These are phyloP conservation scores for Xiphias gladius DNA, from an alignment of 2,113 vertebrate genomes.

Conservation along the genomic window DNA sequence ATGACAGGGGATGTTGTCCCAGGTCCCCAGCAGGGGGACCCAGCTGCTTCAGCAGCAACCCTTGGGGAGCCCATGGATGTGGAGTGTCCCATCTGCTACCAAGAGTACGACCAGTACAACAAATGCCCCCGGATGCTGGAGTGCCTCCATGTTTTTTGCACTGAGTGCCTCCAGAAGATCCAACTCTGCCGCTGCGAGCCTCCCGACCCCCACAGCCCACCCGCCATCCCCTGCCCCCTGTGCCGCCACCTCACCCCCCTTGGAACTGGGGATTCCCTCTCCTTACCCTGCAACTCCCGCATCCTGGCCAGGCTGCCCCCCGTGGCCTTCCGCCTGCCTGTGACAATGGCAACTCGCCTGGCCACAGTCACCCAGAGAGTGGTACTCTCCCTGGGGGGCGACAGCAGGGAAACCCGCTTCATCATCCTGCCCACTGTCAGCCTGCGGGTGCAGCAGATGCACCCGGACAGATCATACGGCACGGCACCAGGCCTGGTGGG, in stretches of 20 bases:
- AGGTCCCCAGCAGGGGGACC: slow-evolving; percentile 41
- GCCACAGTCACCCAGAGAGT: slow-evolving; percentile 81
- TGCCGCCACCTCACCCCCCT: slow-evolving; percentile 84
- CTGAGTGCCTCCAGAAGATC: slow-evolving; percentile 85
- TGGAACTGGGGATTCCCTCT: slow-evolving; percentile 63
- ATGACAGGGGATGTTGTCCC: slow-evolving; percentile 65
- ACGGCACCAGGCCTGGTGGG: slow-evolving; percentile 43
- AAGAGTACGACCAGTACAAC: slow-evolving; percentile 83
- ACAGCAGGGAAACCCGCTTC: slow-evolving; percentile 75
- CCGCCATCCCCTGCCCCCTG: slow-evolving; percentile 82
- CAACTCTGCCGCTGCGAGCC: slow-evolving; percentile 72
- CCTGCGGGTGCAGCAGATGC: slow-evolving; percentile 86
- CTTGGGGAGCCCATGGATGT: slow-evolving; percentile 76
- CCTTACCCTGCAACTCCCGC: slow-evolving; percentile 81
- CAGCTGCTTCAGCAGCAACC: slow-evolving; percentile 20
- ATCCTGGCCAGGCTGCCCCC: slow-evolving; percentile 79
- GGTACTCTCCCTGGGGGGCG: slow-evolving; percentile 81
- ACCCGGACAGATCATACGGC: slow-evolving; percentile 40
- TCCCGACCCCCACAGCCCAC: slow-evolving; percentile 35
- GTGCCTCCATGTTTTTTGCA: slow-evolving; percentile 86
- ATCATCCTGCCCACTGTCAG: slow-evolving; percentile 86
- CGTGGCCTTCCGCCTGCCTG: slow-evolving; percentile 67
- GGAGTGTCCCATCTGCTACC: slow-evolving; percentile 87
- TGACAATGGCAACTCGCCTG: slow-evolving; percentile 47
- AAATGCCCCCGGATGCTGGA: slow-evolving; percentile 85